Evolutionary conservation across 2,113 vertebrate genomes (phyloP), one percentile per base, ranked within the genome.

Genomic region (Datnioides undecimradiatus): DNA sequence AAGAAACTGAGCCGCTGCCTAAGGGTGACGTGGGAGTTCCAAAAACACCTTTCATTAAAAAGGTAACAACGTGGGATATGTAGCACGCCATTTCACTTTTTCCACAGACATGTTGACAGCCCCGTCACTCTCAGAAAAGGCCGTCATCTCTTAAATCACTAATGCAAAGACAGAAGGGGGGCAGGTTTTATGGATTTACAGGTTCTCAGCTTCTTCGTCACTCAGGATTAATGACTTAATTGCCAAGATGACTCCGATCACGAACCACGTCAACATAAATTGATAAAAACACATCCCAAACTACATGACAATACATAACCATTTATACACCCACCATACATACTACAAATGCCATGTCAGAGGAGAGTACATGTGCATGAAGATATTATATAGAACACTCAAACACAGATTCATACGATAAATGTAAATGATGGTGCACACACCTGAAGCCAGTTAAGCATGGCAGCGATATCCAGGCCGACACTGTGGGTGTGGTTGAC

Each of bases 401-500:
- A n/a, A n/a, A n/a, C n/a, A n/a, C 6, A 40, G 40, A 55, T 13
- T 51, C 34, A 46, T n/a, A n/a, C n/a, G n/a, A n/a, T n/a, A n/a
- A n/a, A 10, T 14, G 3, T 0, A 58, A 38, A 49, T 21, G 5
- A 21, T 14, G 3, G 19, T 2, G 4, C 11, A 83, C 74, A 38
- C 55, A 91, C 91, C 97, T 99, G 94, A 10, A 99, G 92, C 98
- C 98, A 98, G 88, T 98, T 80, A 0, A 99, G 93, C 91, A 98
- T 68, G 45, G 38, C 27, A 0, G 97, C 98, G 0, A 98, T 92
- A 77, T 91, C 90, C 2, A 79, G 92, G 0, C 98, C 98, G 0
- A 98, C 98, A 0, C 33, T 4, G 16, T 34, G 87, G 0, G 96
- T 97, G 92, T 97, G 93, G 87, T 98, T 97, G 43, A 98, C 98